These are phyloP conservation scores for Metallyticus violacea DNA, from an alignment of 2,888 invertebrate species.

Conservation along the genomic window DNA sequence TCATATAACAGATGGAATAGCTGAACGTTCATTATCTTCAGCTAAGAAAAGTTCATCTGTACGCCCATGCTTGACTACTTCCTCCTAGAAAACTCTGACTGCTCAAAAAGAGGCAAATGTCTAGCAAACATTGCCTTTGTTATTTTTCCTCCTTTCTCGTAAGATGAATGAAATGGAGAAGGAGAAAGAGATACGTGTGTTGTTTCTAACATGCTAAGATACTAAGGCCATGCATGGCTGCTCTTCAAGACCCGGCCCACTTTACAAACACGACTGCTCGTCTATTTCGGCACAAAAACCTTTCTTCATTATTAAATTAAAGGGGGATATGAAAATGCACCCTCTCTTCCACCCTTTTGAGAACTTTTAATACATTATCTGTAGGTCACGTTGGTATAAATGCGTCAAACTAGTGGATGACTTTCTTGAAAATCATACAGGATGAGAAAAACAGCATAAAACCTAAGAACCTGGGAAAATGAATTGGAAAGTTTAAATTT, in stretches of 20 bases:
- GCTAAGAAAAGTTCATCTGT: neutral
- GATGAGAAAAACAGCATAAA: neutral
- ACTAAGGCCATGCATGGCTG: neutral
- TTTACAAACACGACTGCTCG: constrained; percentile 7
- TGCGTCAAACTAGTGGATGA: neutral
- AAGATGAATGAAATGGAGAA: neutral
- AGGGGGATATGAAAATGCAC: neutral
- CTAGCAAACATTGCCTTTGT: neutral
- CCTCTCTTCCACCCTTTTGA: neutral
- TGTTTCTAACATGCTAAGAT: neutral
- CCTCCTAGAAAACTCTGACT: neutral
- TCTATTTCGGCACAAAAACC: neutral
- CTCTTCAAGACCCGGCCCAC: neutral
- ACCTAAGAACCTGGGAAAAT: too few species aligned
- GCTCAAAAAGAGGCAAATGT: neutral
- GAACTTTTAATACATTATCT: neutral
- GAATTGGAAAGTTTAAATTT: too few species aligned
- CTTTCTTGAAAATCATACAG: neutral
- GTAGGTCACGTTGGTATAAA: neutral
- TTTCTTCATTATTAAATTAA: constrained; percentile 29
- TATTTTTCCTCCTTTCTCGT: neutral
- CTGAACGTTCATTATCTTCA: too few species aligned
- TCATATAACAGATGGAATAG: too few species aligned
- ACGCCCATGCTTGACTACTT: neutral
- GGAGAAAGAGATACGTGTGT: neutral